These are phyloP conservation scores for Vespertilio murinus DNA, from an alignment of 2,797 vertebrate species.

Conservation along the genomic window DNA sequence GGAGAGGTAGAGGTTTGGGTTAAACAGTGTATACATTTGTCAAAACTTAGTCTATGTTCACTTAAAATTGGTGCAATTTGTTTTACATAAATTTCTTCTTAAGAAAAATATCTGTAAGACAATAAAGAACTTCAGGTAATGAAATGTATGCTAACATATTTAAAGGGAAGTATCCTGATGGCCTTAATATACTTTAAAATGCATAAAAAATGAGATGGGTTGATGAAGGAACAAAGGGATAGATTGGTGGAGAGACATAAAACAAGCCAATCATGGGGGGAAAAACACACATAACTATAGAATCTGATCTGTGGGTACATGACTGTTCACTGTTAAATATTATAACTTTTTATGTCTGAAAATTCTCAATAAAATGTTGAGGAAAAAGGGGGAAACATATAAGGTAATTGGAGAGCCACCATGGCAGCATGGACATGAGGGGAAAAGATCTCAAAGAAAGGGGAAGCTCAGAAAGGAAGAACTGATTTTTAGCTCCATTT, in stretches of 20 bases:
- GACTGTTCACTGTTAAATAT: not conserved
- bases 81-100: not conserved
- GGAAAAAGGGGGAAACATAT: not conserved
- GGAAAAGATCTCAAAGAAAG: not conserved
- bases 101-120: constrained; percentile 10
- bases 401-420: not conserved
- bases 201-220: not conserved
- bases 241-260: not conserved
- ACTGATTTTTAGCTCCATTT: not conserved
- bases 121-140: not conserved
- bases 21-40: not conserved
- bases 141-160: not conserved
- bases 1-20: not conserved
- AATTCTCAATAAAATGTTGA: not conserved
- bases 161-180: not conserved
- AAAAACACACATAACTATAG: not conserved
- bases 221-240: not conserved
- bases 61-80: not conserved
- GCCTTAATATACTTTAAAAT: constrained; percentile 5
- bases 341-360: not conserved
- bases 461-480: not conserved
- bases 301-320: not conserved
- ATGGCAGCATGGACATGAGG: not conserved
- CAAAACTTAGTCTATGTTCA: not conserved
- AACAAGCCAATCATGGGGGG: not conserved